These are phyloP conservation scores for Liopterus haemorrhoidalis DNA, from an alignment of 2,888 invertebrate genomes.

Conservation along the genomic window DNA sequence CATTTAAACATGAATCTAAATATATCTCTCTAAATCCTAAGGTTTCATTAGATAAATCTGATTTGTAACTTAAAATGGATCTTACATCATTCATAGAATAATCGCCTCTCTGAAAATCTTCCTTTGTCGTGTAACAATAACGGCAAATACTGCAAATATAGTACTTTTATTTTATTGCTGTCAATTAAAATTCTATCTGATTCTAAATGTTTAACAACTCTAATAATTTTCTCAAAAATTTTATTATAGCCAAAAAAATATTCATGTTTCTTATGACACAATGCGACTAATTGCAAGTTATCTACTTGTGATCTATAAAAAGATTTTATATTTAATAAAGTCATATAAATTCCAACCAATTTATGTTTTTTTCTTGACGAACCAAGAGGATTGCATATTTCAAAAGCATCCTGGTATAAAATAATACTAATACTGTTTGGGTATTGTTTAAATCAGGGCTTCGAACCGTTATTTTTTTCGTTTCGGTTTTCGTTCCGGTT, in stretches of 20 bases:
- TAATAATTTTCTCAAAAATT: neutral
- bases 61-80: conserved; percentile 7
- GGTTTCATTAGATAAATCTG: neutral
- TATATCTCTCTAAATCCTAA: conserved; percentile 30
- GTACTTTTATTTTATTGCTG: conserved; percentile 21
- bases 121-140: conserved; percentile 26
- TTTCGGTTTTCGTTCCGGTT: too few species aligned
- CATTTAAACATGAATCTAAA: conserved; percentile 32
- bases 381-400: conserved; percentile 37
- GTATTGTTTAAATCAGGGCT: too few species aligned
- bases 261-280: neutral
- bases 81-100: neutral
- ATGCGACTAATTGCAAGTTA: neutral
- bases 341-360: too few species aligned
- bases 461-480: too few species aligned
- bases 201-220: conserved; percentile 31
- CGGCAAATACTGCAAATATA: too few species aligned
- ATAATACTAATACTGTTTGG: conserved; percentile 32
- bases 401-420: conserved; percentile 37
- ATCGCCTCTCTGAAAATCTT: conserved; percentile 6
- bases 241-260: neutral
- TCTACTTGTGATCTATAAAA: neutral
- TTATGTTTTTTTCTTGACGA: conserved; percentile 34
- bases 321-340: neutral
- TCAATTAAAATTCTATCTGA: conserved; percentile 25